Evolutionary conservation across 2,113 vertebrate species (phyloP), one percentile per base, ranked within the genome.

Genomic region (Dendropsophus ebraccatus): DNA sequence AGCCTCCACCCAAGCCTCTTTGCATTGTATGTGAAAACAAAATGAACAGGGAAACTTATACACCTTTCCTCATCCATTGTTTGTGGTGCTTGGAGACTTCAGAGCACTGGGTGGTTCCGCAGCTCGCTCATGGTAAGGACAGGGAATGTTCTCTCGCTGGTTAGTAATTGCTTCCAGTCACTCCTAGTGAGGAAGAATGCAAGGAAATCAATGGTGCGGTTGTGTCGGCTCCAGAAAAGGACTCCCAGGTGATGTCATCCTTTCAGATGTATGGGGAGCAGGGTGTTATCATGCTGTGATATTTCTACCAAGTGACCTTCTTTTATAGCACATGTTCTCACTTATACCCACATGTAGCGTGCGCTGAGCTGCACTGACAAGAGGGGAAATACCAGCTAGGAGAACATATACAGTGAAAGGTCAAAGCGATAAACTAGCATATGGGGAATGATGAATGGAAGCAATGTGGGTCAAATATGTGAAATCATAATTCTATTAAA

Each of bases 81-180:
- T 81, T 47, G 16, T 30, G n/a, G 45, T 5, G 23, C 35, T 81
- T 41, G n/a, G 78, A 21, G 78, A 47, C 37, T 47, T 81, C 37
- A 11, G 56, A 28, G 7, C 32, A 47, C 3, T 58, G 78, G 78
- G 78, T 47, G 78, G 35, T 65, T 41, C 54, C 45, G 77, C 75
- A 16, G 21, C 56, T 60, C 52, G 10, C 37, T 47, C 21, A 70
- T 41, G 47, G 58, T 19, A 47, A 81, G 28, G 56, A 65, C 23
- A 62, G 78, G 78, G 78, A 81, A 60, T 65, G 41, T 65, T 62
- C 78, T 12, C 78, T 47, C 2, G 30, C 70, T 30, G 69, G 8
- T 70, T 58, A 14, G 3, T 84, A 73, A 84, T 84, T 84, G 69
- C 70, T 84, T 84, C 82, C 82, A 84, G 82, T 47, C 45, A 45